Base-by-base conservation (phyloP, 2,888 invertebrate species). In the Phaonia tiefii region DNA sequence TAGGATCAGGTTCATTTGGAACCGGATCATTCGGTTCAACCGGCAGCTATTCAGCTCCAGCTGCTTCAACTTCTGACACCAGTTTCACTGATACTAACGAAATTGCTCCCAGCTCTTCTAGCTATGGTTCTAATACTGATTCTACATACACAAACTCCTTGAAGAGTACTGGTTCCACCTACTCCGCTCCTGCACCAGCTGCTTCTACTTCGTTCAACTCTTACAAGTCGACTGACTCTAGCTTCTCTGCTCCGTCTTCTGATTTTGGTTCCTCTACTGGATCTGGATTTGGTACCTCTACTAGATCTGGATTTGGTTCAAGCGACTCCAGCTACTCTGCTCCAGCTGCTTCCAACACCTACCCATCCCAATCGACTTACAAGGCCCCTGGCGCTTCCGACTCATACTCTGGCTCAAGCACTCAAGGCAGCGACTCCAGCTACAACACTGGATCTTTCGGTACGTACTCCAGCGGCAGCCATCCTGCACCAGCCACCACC, bases 401-500 rank as follows among this genome's bases (percentile, higher is more conserved):
- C 17, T 81, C 42, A 1, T 31, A 8, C 54, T 25, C 51, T 39
- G 49, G n/a, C 60, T 79, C 73, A 42, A 54, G 42, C 26, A 31
- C 31, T 44, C 51, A 25, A 42, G 39, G 51, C 71, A 8, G 71
- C 75, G 3, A 79, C 22, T 82, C 84, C 66, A 83, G 73, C 67
- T 84, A 83, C 46, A 0, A 71, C 63, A 5, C 76, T 74, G 63
- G 65, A 26, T 44, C 75, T n/a, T n/a, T 4, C 37, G 5, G 5
- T 37, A 15, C 1, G 8, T 63, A 63, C 22, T 63, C 63, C 20
- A 20, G 72, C 60, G 8, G 60, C 60, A 26, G 42, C 72, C 56
- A 66, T 31, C 80, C 84, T 17, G 82, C 81, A 15, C 79, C 83
- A 11, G 69, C 80, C 69, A 80, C 77, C 22, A 72, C 80, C 31